Percentiles rank a stretch among this genome's conserved stretches.
Conservation (phyloP, 2,113 vertebrate genomes). For the Glaucomys volans region DNA sequence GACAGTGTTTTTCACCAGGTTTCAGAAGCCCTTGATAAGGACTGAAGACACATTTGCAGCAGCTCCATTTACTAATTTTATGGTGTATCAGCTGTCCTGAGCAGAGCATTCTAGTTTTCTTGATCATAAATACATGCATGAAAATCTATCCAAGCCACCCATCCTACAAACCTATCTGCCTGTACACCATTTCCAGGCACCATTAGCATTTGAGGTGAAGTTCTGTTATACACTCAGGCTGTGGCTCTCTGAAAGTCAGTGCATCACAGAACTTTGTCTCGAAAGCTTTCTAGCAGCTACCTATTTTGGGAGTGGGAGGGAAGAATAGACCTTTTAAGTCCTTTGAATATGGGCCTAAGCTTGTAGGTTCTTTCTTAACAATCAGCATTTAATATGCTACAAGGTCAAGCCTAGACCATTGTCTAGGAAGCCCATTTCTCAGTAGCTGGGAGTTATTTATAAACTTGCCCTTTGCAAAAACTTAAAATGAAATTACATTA, state of each 20-base stretch:
- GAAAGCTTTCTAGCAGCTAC: slow-evolving; percentile 85
- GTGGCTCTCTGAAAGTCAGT: slow-evolving; percentile 90
- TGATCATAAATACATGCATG: slow-evolving; percentile 52
- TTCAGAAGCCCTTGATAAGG: slow-evolving; percentile 45
- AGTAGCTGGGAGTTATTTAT: slow-evolving; percentile 78
- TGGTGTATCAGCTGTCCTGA: slow-evolving; percentile 43
- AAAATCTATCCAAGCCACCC: slow-evolving; percentile 38
- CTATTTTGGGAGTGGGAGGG: slow-evolving; percentile 58
- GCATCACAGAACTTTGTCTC: slow-evolving; percentile 93
- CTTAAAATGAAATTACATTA: slow-evolving; percentile 75
- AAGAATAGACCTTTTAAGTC: slow-evolving; percentile 62
- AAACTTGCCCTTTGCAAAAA: slow-evolving; percentile 80
- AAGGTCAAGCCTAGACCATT: slow-evolving; percentile 60
- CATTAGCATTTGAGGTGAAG: slow-evolving; percentile 88
- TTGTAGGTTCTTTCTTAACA: slow-evolving; percentile 60
- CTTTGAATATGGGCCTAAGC: slow-evolving; percentile 35
- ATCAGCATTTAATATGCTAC: slow-evolving; percentile 60
- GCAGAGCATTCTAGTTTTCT: slow-evolving; percentile 58
- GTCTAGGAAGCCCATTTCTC: slow-evolving; percentile 69
- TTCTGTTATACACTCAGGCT: slow-evolving; percentile 92
- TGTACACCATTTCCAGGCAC: slow-evolving; percentile 64
- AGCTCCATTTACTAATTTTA: slow-evolving; percentile 13
- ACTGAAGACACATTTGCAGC: slow-evolving; percentile 49
- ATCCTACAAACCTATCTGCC: slow-evolving; percentile 54
- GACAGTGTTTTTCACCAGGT: not conserved